Conservation (phyloP, 2,797 vertebrate species). For the Bryconaethiops microstoma region DNA sequence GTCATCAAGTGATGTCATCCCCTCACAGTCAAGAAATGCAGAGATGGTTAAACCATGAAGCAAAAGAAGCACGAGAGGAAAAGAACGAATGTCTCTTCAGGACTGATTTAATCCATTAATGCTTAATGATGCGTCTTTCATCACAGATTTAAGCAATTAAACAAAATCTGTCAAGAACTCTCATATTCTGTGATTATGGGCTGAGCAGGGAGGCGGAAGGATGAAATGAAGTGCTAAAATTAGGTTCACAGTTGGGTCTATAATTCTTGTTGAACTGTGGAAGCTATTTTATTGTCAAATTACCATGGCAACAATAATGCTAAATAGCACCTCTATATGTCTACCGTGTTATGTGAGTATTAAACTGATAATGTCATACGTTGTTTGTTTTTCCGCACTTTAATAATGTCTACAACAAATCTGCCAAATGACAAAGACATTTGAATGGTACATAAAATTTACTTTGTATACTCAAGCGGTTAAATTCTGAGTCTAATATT, state of each 20-base stretch:
- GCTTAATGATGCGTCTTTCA: background rate
- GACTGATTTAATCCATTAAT: background rate
- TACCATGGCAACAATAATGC: background rate
- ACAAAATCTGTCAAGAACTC: background rate
- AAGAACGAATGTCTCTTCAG: background rate
- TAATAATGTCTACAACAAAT: too few species aligned
- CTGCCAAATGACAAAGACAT: too few species aligned
- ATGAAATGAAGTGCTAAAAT: background rate
- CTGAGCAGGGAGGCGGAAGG: too few species aligned
- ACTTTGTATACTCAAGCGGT: too few species aligned
- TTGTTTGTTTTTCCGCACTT: too few species aligned
- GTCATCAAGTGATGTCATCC: constrained; percentile 11
- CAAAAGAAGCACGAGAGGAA: background rate
- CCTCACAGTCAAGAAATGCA: background rate
- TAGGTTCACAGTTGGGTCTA: background rate
- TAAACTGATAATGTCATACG: too few species aligned
- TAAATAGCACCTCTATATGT: background rate
- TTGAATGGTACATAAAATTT: too few species aligned
- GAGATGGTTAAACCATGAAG: background rate
- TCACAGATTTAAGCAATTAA: background rate
- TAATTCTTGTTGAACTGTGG: background rate
- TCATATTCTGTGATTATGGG: background rate
- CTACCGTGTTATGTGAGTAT: too few species aligned
- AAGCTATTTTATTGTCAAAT: background rate
- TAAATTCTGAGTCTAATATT: too few species aligned